Base-by-base conservation (phyloP, 2,888 invertebrate genomes). In the Caenorhabditis sp. region DNA sequence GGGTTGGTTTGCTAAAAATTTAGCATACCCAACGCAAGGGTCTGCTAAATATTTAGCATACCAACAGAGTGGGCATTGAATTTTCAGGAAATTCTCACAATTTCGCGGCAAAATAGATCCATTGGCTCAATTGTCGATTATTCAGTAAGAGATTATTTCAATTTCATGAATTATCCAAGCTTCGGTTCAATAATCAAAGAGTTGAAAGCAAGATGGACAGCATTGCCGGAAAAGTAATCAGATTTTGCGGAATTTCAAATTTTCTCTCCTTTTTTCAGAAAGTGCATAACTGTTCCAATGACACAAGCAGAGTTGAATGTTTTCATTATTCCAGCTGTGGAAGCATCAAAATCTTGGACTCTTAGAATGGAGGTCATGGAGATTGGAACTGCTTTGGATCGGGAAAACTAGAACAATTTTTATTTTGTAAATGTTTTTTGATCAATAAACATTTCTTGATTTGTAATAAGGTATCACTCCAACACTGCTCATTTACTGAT, bases 121-220 rank as follows among this genome's bases (percentile, higher is more conserved):
- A 70, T 70, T 26, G 69, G 69, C 18, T 15, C 28, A 8, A 61
- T 53, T n/a, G 26, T 70, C 13, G 69, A 70, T 3, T 61, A 51
- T 22, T 35, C 3, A 18, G 61, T 70, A 13, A 24, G 6, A 2
- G 69, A 70, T 11, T 15, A 8, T 0, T 70, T 70, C 26, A 60
- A 58, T 47, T 35, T 18, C 1, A 70, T 40, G 40, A 4, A 60
- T 4, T 70, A 60, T 32, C 61, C 69, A 1, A 51, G 61, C 37
- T 51, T 70, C 6, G 32, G 37, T 4, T 15, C 18, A 69, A 60
- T 69, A 1, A 15, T 32, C 5, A 5, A 20, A 6, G 68, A 58
- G n/a, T 11, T 58, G 11, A 69, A 69, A 8, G 68, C 58, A 1
- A 58, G 28, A 35, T 9, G 13, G 11, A 50, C 58, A 20, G 37